Evolutionary conservation across 2,797 vertebrate species (phyloP), one percentile per base, ranked within the genome.

Genomic region (Pseudotriccus pelzelni): DNA sequence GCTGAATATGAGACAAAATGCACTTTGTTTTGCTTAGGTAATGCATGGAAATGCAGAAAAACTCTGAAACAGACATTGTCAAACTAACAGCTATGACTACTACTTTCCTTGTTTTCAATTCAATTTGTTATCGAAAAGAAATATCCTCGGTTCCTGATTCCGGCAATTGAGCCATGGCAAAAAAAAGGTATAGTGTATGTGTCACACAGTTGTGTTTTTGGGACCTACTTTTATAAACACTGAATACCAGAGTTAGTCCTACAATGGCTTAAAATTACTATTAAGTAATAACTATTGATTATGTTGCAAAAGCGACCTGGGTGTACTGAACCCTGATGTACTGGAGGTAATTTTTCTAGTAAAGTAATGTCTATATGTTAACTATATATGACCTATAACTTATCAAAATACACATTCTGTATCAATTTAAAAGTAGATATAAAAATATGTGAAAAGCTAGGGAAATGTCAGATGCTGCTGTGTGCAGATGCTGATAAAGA

Each of bases 161-260:
- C 20, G 63, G 41, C 2, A 1, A 22, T 34, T 28, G 5, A 83
- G 8, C 14, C 12, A 49, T n/a, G 10, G 12, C 10, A 37, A 72
- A 62, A 59, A 59, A 53, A 16, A 11, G 0, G 1, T 17, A 22
- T 8, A 56, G 4, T 4, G 3, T 1, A 39, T 36, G 4, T 81
- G 16, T 36, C 44, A 41, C 22, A 36, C 7, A n/a, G 7, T 4
- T 56, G 6, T 4, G 2, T 2, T 53, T 89, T 91, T 62, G 7
- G 8, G 22, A 49, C 4, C 5, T 34, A 8, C 37, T 81, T 79
- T 81, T 69, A 27, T 39, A 22, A 72, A 43, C 9, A 36, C 12
- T 25, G 28, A 56, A 75, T 43, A 60, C 4, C 12, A 34, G 4
- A 15, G 1, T 36, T 7, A 72, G 30, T 25, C 21, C n/a, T 83